Percentiles rank a stretch among this genome's conserved stretches.
These are phyloP conservation scores for Protosalanx chinensis DNA, from an alignment of 2,797 vertebrate genomes.

Conservation along the genomic window DNA sequence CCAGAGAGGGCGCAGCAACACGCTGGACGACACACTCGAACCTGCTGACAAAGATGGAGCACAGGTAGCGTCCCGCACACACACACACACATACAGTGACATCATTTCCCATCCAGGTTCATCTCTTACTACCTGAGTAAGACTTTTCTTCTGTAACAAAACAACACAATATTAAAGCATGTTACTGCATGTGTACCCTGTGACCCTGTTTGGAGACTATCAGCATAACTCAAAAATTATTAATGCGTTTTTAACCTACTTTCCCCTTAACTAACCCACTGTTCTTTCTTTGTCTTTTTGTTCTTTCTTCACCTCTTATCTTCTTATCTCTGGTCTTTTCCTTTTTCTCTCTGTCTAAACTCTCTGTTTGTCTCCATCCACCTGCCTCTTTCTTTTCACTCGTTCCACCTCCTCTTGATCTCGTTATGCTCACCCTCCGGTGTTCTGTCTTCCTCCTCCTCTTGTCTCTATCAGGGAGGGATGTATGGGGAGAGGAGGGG, in stretches of 20 bases:
- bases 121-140: not conserved
- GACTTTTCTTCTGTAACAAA: conserved; percentile 19
- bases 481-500: conserved; percentile 76
- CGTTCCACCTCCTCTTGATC: conserved; percentile 25
- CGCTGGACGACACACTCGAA: conserved; percentile 85
- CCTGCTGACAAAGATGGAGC: conserved; percentile 79
- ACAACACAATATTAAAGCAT: conserved; percentile 52
- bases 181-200: conserved; percentile 47
- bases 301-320: conserved; percentile 21
- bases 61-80: conserved; percentile 72
- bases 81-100: conserved; percentile 12
- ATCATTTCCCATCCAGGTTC: conserved; percentile 12
- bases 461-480: conserved; percentile 69
- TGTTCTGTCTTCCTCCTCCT: conserved; percentile 13
- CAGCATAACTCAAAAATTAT: conserved; percentile 18
- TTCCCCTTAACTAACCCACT: conserved; percentile 40
- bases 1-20: conserved; percentile 87
- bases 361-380: conserved; percentile 32
- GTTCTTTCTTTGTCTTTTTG: conserved; percentile 1
- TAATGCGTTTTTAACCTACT: conserved; percentile 14
- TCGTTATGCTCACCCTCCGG: conserved; percentile 19
- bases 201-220: conserved; percentile 46
- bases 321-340: conserved; percentile 15
- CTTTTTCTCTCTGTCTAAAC: conserved; percentile 9
- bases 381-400: conserved; percentile 13